These are phyloP conservation scores for Cephalopholis sonnerati DNA, from an alignment of 2,113 vertebrate species.

Conservation along the genomic window DNA sequence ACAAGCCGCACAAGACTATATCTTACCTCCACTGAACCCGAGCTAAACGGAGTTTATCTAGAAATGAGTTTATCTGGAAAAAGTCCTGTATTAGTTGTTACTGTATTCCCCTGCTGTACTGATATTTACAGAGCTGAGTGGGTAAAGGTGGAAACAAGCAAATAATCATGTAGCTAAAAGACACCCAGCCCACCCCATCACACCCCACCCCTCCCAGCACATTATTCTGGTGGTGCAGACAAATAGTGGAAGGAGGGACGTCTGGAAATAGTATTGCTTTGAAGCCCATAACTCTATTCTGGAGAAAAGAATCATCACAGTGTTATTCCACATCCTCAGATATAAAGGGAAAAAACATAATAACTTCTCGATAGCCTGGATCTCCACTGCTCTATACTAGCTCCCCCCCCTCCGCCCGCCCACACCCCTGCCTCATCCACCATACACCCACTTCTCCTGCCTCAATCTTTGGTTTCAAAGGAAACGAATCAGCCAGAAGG, in stretches of 20 bases:
- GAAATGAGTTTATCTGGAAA: slow-evolving; percentile 52
- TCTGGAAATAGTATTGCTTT: slow-evolving; percentile 83
- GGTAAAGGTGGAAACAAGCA: slow-evolving; percentile 66
- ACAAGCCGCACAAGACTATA: slow-evolving; percentile 45
- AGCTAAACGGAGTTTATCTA: slow-evolving; percentile 61
- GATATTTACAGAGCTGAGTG: slow-evolving; percentile 62
- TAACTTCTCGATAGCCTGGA: slow-evolving; percentile 86
- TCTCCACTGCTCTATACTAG: slow-evolving; percentile 75
- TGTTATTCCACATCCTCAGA: slow-evolving; percentile 90
- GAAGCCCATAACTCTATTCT: slow-evolving; percentile 86
- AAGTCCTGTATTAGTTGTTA: slow-evolving; percentile 47
- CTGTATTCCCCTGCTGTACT: slow-evolving; percentile 29
- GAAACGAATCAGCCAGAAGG: slow-evolving; percentile 97
- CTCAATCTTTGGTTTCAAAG: slow-evolving; percentile 97
- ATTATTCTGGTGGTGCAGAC: slow-evolving; percentile 77
- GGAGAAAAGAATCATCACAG: slow-evolving; percentile 87
- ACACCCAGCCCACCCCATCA: slow-evolving; percentile 23
- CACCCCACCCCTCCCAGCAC: slow-evolving; percentile 43
- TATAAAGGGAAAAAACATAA: slow-evolving; percentile 87
- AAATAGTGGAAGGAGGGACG: slow-evolving; percentile 76
- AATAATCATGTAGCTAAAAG: slow-evolving; percentile 69
- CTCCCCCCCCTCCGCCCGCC: slow-evolving; percentile 59
- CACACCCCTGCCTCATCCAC: slow-evolving; percentile 72
- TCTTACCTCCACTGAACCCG: slow-evolving; percentile 47
- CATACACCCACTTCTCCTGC: slow-evolving; percentile 88